A percentile compares a stretch with the other conserved stretches of the same genome.
Conservation (phyloP, 1,140 invertebrate genomes). For the Drosophila kohkoa region DNA sequence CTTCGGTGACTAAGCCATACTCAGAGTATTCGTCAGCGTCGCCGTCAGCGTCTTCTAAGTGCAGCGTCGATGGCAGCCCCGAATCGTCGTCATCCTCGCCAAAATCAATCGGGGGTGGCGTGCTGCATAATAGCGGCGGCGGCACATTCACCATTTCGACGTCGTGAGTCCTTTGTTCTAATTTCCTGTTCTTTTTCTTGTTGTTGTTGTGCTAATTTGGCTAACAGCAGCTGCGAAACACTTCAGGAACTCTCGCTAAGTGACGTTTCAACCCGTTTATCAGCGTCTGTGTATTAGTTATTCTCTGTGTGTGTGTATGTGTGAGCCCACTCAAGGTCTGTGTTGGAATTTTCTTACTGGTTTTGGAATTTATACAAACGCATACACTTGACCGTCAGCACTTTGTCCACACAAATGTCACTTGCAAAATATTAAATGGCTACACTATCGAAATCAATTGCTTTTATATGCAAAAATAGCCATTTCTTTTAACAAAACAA, state of each 20-base stretch:
- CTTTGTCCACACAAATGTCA: conserved; percentile 1
- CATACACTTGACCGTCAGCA: conserved; percentile 33
- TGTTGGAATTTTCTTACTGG: conserved; percentile 71
- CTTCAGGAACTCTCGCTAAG: conserved; percentile 56
- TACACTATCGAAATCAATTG: conserved; percentile 25
- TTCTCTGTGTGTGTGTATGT: conserved; percentile 43
- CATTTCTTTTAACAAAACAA: conserved; percentile 70
- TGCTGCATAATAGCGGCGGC: conserved; percentile 88
- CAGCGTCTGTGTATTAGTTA: conserved; percentile 35
- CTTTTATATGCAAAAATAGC: conserved; percentile 47
- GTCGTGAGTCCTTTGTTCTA: conserved; percentile 46
- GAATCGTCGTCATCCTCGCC: conserved; percentile 88
- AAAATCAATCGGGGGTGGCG: conserved; percentile 88
- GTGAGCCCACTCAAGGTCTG: conserved; percentile 73
- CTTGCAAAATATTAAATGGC: conserved; percentile 15
- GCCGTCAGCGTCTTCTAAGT: conserved; percentile 77
- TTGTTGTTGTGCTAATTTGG: conserved; percentile 49
- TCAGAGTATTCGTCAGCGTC: conserved; percentile 56
- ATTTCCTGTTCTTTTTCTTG: conserved; percentile 12
- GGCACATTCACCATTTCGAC: conserved; percentile 85
- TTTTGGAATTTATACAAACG: conserved; percentile 17
- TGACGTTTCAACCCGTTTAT: conserved; percentile 67
- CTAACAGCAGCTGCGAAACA: conserved; percentile 57
- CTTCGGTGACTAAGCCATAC: conserved; percentile 73
- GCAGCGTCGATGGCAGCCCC: conserved; percentile 86